Evolutionary conservation across 2,113 vertebrate species (phyloP).

Genomic region (Ictalurus punctatus): DNA sequence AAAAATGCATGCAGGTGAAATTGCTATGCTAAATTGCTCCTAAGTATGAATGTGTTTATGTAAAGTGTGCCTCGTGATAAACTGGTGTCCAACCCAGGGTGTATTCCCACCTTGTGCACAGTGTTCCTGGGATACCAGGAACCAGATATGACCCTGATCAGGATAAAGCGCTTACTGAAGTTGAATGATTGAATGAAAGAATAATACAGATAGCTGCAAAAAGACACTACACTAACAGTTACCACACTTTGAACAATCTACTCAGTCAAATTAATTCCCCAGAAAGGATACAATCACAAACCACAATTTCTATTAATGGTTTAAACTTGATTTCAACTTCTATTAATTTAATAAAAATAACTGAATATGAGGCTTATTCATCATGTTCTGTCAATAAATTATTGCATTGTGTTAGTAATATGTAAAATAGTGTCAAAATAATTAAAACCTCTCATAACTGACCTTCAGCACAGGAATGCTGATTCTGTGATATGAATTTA

Average conservation of each 20-base stretch:
- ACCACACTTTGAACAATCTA: not conserved
- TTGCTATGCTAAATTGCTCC: not conserved
- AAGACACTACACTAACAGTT: not conserved
- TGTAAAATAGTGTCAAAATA: not conserved
- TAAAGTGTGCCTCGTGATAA: not conserved
- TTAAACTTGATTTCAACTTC: not conserved
- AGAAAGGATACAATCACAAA: not conserved
- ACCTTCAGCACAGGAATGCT: constrained; percentile 37
- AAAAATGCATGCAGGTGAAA: not conserved
- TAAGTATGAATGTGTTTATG: not conserved
- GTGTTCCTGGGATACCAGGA: not conserved
- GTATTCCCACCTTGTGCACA: not conserved
- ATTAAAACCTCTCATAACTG: not conserved
- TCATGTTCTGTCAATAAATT: not conserved
- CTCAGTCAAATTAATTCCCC: not conserved
- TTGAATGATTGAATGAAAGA: not conserved
- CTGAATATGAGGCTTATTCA: not conserved
- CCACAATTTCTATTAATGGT: not conserved
- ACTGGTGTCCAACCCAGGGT: not conserved
- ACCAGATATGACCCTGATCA: not conserved
- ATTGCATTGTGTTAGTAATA: not conserved
- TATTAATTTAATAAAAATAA: not conserved
- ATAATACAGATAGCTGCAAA: not conserved
- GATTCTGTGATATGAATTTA: constrained; percentile 46
- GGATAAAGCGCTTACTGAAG: not conserved